Evolutionary conservation across 2,113 vertebrate genomes (phyloP).

Genomic region (Passer domesticus): DNA sequence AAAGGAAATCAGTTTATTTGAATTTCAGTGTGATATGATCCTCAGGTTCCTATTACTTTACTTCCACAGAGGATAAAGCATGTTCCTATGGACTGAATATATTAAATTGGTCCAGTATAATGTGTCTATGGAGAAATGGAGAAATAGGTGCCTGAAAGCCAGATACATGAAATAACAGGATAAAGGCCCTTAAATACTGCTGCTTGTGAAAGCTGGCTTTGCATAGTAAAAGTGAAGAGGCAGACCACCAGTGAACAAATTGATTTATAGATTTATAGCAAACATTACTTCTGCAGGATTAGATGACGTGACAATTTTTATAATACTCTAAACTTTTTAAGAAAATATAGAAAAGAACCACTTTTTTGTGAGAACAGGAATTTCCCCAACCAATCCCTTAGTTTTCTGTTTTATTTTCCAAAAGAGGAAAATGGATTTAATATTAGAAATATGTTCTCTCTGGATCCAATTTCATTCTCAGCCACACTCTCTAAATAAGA

Average conservation of each 20-base stretch:
- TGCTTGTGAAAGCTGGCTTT: background rate
- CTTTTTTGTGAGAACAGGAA: background rate
- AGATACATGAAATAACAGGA: background rate
- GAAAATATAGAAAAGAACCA: background rate
- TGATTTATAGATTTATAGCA: background rate
- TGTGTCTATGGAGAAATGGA: background rate
- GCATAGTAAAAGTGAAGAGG: background rate
- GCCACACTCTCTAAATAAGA: constrained; percentile 22
- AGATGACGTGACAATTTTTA: constrained; percentile 2
- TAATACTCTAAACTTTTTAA: constrained; percentile 10
- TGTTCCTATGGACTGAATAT: background rate
- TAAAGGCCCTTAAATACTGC: background rate
- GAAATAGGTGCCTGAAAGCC: background rate
- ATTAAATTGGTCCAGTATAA: background rate
- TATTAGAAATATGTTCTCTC: constrained; percentile 47
- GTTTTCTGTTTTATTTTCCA: constrained; percentile 24
- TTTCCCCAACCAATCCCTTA: background rate
- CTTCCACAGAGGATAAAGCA: background rate
- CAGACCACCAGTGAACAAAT: constrained; percentile 36
- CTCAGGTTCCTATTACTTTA: background rate
- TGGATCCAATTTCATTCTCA: constrained; percentile 18
- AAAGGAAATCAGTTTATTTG: background rate
- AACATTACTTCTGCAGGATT: constrained; percentile 4
- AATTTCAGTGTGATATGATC: background rate
- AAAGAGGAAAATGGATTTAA: constrained; percentile 30